Evolutionary conservation across 2,888 invertebrate genomes (phyloP).

Genomic region (Mactromeris polynyma): DNA sequence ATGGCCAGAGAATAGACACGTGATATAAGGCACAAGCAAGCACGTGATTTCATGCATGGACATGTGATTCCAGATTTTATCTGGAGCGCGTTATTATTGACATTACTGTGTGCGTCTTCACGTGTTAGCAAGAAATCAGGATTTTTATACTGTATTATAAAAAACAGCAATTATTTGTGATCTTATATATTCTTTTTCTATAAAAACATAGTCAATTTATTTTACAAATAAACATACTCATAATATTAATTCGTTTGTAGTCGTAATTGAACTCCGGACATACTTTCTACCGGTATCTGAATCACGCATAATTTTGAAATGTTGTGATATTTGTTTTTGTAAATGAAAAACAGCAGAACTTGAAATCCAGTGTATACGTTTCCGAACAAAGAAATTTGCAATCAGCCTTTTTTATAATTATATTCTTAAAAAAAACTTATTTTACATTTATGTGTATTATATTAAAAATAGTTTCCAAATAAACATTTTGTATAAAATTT

Average conservation of each 20-base stretch:
- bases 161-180: constrained; percentile 8
- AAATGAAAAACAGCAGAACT: not conserved
- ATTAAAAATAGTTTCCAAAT: not conserved
- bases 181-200: not conserved
- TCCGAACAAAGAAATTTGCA: not conserved
- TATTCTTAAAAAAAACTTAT: not conserved
- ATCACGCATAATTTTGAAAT: too few relatives aligned
- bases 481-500: constrained; percentile 5
- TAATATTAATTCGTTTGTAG: not conserved
- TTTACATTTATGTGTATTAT: constrained; percentile 11
- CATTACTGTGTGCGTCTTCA: not conserved
- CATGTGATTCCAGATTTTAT: not conserved
- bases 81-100: not conserved
- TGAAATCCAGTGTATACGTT: not conserved
- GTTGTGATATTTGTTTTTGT: too few relatives aligned
- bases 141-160: not conserved
- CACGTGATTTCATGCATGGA: constrained; percentile 6
- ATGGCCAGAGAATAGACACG: constrained; percentile 56
- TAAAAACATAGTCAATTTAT: not conserved
- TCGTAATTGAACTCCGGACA: not conserved
- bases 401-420: not conserved
- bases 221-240: not conserved
- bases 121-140: not conserved
- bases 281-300: too few relatives aligned
- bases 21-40: not conserved